Conservation (phyloP, 2,888 invertebrate genomes). For the Ochlodes sylvanus region DNA sequence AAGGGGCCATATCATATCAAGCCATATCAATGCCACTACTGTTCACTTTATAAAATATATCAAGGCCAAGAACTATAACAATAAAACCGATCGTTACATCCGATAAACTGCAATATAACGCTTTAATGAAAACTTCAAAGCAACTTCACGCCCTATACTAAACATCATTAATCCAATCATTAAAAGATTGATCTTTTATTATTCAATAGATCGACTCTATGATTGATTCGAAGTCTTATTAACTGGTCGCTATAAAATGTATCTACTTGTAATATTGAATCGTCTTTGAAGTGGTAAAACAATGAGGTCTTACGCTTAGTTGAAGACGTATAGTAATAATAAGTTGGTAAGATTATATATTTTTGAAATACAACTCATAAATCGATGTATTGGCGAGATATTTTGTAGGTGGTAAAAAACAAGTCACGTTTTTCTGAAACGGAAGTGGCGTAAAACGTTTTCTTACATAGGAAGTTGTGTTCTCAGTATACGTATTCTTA, state of each 20-base stretch:
- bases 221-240: constrained; percentile 3
- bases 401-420: too few relatives aligned
- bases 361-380: too few relatives aligned
- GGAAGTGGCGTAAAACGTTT: too few relatives aligned
- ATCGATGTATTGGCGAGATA: too few relatives aligned
- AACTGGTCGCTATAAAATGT: neutral
- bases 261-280: constrained; percentile 1
- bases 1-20: too few relatives aligned
- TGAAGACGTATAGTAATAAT: neutral
- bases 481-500: too few relatives aligned
- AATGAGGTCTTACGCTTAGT: neutral
- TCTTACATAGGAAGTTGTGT: too few relatives aligned
- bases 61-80: constrained; percentile 31
- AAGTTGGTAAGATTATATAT: neutral
- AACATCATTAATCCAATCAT: constrained; percentile 72
- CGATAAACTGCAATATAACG: constrained; percentile 47
- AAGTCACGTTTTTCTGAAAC: too few relatives aligned
- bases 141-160: constrained; percentile 52
- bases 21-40: constrained; percentile 6
- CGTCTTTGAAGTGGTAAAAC: neutral
- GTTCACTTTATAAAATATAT: constrained; percentile 19
- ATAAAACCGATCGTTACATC: constrained; percentile 44
- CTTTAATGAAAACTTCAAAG: constrained; percentile 52
- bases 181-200: constrained; percentile 59
- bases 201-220: constrained; percentile 34